Conservation (phyloP, 2,888 invertebrate species). For the Catonia carolina region DNA sequence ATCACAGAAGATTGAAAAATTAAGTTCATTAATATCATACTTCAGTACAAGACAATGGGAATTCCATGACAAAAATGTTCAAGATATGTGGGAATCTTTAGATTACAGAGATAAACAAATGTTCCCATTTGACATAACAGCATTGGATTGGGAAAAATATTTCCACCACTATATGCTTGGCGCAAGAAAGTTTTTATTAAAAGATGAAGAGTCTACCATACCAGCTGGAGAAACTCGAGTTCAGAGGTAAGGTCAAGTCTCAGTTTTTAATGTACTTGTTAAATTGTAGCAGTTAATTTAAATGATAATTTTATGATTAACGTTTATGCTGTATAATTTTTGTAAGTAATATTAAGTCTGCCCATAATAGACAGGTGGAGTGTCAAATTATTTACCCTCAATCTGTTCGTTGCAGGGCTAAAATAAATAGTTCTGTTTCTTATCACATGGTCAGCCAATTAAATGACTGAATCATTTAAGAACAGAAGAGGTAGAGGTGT, state of each 20-base stretch:
- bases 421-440: too few relatives aligned
- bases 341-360: too few relatives aligned
- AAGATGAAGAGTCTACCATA: constrained; percentile 68
- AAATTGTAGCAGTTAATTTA: neutral
- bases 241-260: neutral
- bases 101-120: constrained; percentile 51
- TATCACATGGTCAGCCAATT: too few relatives aligned
- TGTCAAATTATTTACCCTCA: too few relatives aligned
- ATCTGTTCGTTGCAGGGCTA: too few relatives aligned
- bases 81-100: constrained; percentile 51
- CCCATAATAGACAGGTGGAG: too few relatives aligned
- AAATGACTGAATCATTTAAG: too few relatives aligned
- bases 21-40: constrained; percentile 65
- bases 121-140: constrained; percentile 64
- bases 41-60: constrained; percentile 75
- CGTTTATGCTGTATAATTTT: too few relatives aligned
- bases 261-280: neutral
- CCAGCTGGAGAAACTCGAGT: constrained; percentile 52
- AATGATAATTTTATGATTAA: too few relatives aligned
- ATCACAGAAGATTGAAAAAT: constrained; percentile 66
- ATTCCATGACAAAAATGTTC: constrained; percentile 57
- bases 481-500: too few relatives aligned
- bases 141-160: constrained; percentile 69
- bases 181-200: constrained; percentile 66
- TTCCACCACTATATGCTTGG: constrained; percentile 64